These are phyloP conservation scores for Enteromius thamalakanensis DNA, from an alignment of 2,797 vertebrate genomes.

Conservation along the genomic window DNA sequence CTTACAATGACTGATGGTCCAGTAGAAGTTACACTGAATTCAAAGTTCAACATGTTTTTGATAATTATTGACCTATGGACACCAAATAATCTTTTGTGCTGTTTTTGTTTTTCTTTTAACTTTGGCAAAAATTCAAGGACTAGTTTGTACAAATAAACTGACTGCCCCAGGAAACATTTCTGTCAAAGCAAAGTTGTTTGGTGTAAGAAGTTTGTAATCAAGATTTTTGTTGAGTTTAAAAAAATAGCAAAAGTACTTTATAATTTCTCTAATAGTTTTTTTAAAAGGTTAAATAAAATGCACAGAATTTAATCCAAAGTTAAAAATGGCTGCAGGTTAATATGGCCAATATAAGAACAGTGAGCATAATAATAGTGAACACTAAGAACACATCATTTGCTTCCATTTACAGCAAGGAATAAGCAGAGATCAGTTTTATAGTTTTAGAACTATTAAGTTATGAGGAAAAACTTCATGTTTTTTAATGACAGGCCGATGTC, in stretches of 20 bases:
- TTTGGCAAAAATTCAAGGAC: neutral
- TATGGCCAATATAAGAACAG: neutral
- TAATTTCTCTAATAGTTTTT: neutral
- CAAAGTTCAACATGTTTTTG: neutral
- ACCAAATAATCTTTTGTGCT: neutral
- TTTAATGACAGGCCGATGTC: neutral
- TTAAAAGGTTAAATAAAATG: neutral
- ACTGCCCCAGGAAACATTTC: neutral
- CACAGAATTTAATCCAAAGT: neutral
- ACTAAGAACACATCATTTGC: neutral
- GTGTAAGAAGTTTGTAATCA: neutral
- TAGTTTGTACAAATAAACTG: neutral
- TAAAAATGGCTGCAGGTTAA: neutral
- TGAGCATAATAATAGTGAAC: too few species aligned
- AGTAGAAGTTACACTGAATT: neutral
- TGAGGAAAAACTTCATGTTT: neutral
- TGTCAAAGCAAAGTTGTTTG: neutral
- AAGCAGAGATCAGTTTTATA: neutral
- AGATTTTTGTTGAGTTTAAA: neutral
- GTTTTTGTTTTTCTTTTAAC: neutral
- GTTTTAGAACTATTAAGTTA: neutral
- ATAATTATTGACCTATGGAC: slow-evolving; percentile 2
- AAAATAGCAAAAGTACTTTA: neutral
- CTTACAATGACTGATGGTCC: neutral
- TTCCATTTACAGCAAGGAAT: neutral